Evolutionary conservation across 1,140 invertebrate species (phyloP).

Genomic region (Drosophila littoralis): DNA sequence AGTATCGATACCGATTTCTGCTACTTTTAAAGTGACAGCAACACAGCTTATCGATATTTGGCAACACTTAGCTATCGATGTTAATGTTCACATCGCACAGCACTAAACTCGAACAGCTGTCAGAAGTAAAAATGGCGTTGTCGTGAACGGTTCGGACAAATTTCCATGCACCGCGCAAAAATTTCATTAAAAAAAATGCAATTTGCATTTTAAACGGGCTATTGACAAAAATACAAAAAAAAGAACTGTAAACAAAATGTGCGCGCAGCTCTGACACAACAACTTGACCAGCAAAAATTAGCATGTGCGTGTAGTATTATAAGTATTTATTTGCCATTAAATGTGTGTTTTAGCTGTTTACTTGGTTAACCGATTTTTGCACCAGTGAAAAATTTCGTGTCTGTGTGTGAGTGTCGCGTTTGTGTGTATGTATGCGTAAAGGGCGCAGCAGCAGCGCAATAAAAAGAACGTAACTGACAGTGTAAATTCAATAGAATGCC

Average conservation of each 20-base stretch:
- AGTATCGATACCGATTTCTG: too few relatives aligned
- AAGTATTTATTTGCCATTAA: conserved; percentile 45
- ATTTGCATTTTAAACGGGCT: conserved; percentile 27
- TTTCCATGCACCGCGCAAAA: conserved; percentile 34
- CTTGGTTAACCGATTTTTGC: conserved; percentile 47
- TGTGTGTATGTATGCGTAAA: conserved; percentile 57
- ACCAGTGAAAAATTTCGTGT: conserved; percentile 45
- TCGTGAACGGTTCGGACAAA: conserved; percentile 41
- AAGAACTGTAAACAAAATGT: conserved; percentile 36
- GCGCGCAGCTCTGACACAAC: conserved; percentile 20
- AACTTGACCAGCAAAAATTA: conserved; percentile 14
- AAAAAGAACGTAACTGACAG: conserved; percentile 35
- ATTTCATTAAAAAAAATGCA: conserved; percentile 55
- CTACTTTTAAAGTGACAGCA: background rate
- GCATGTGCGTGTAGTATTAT: conserved; percentile 29
- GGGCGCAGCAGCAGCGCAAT: conserved; percentile 70
- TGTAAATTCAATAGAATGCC: background rate
- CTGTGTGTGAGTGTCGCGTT: conserved; percentile 35
- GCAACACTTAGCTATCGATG: background rate
- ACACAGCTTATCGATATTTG: conserved; percentile 15
- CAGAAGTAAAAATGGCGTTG: conserved; percentile 59
- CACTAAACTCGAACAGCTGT: conserved; percentile 42
- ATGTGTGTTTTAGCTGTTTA: conserved; percentile 30
- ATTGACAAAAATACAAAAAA: conserved; percentile 24
- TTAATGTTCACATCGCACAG: conserved; percentile 9